Evolutionary conservation across 2,888 invertebrate species (phyloP).

Genomic region (Trisateles emortualis): DNA sequence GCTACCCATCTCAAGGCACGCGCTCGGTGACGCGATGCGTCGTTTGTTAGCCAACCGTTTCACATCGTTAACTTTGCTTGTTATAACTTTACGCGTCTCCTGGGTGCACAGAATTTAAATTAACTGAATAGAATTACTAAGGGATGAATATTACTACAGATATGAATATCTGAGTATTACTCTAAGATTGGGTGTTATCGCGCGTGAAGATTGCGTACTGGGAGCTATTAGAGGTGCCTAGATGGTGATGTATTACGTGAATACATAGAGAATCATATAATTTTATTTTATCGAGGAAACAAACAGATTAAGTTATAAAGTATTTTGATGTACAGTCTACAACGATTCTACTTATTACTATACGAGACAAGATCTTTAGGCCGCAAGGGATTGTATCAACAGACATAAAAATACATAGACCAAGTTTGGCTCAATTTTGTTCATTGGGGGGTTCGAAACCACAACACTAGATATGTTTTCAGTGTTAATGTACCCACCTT

Average conservation of each 20-base stretch:
- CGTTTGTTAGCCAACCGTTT: constrained; percentile 64
- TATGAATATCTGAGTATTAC: constrained; percentile 42
- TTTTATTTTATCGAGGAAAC: no score
- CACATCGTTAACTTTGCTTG: constrained; percentile 80
- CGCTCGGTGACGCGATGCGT: constrained; percentile 60
- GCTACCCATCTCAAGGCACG: constrained; percentile 42
- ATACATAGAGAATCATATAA: no score
- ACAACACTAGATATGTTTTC: no score
- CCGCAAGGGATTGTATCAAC: no score
- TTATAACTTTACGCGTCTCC: constrained; percentile 76
- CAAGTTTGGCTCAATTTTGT: no score
- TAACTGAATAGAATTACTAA: constrained; percentile 66
- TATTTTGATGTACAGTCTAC: no score
- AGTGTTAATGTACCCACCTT: no score
- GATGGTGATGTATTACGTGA: constrained; percentile 13
- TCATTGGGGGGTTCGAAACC: no score
- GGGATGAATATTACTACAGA: constrained; percentile 54
- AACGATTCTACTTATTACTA: no score
- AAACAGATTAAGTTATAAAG: no score
- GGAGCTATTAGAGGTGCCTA: constrained; percentile 8
- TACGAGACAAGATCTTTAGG: no score
- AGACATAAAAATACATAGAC: no score
- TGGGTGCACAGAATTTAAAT: constrained; percentile 71
- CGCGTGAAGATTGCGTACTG: constrained; percentile 22
- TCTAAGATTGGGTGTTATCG: constrained; percentile 54